phyloP scores from a whole-genome alignment of 2,113 vertebrate genomes.

The Pimephales promelas region DNA sequence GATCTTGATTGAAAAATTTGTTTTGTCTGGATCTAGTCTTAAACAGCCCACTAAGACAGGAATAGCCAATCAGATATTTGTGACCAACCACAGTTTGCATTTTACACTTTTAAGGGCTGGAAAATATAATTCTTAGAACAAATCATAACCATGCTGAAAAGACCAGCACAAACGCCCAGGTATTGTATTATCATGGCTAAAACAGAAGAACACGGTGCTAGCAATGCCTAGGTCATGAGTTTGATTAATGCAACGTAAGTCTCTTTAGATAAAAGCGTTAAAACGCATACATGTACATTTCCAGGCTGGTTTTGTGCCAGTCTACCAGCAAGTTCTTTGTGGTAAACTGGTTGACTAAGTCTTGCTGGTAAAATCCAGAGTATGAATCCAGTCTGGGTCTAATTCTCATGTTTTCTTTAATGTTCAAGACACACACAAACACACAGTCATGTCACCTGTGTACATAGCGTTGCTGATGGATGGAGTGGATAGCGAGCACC shows the following conservation, averaged over 20 bases:
- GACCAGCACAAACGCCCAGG: neutral
- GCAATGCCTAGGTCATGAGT: neutral
- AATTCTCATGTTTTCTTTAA: neutral
- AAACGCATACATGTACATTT: neutral
- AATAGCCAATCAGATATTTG: neutral
- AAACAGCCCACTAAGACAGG: neutral
- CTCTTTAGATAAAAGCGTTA: neutral
- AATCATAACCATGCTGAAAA: neutral
- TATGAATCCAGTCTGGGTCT: neutral
- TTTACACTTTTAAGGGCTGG: neutral
- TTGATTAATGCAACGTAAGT: neutral
- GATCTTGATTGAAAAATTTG: neutral
- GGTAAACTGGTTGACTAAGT: neutral
- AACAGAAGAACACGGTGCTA: too few species aligned
- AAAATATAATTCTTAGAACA: neutral
- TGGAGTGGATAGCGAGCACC: conserved; percentile 95
- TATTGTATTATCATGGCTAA: neutral
- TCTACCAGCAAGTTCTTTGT: neutral
- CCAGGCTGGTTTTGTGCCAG: neutral
- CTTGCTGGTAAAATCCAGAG: neutral
- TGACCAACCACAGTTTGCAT: neutral
- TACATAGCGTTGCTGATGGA: conserved; percentile 88
- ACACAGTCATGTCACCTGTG: conserved; percentile 50
- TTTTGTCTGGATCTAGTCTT: conserved; percentile 17
- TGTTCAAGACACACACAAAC: conserved; percentile 13